Conservation (phyloP, 2,113 vertebrate genomes). For the Poeciliopsis retropinna region DNA sequence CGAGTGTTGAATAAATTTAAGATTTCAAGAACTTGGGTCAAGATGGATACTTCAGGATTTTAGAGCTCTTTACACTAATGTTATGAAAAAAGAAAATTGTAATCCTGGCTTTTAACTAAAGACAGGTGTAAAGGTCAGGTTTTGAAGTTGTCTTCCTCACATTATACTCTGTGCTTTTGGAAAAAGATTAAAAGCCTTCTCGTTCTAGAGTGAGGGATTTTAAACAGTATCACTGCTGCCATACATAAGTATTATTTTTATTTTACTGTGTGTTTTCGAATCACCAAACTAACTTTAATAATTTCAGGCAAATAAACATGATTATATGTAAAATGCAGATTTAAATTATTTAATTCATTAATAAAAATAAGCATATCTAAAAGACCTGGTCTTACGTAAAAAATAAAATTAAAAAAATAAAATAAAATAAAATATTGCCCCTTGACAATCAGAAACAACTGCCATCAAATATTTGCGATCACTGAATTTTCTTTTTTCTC, state of each 20-base stretch:
- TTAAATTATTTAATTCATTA: neutral
- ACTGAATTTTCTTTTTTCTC: neutral
- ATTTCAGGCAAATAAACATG: too few species aligned
- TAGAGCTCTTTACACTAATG: slow-evolving; percentile 9
- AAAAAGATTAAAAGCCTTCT: neutral
- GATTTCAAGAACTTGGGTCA: slow-evolving; percentile 8
- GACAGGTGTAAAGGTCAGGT: neutral
- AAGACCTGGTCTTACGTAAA: neutral
- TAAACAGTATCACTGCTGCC: neutral
- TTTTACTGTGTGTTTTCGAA: too few species aligned
- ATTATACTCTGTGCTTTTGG: neutral
- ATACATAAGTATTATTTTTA: neutral
- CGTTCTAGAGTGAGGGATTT: neutral
- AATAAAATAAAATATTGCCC: too few species aligned
- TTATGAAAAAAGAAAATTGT: neutral
- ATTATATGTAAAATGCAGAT: neutral
- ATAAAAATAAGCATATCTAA: neutral
- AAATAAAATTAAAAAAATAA: neutral
- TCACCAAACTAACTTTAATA: too few species aligned
- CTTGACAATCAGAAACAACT: neutral
- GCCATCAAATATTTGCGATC: neutral
- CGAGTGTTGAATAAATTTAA: slow-evolving; percentile 11
- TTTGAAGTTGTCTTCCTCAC: neutral
- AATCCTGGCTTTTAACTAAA: neutral
- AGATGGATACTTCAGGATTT: slow-evolving; percentile 10